Conservation (phyloP, 2,888 invertebrate genomes). For the Brenthis ino region DNA sequence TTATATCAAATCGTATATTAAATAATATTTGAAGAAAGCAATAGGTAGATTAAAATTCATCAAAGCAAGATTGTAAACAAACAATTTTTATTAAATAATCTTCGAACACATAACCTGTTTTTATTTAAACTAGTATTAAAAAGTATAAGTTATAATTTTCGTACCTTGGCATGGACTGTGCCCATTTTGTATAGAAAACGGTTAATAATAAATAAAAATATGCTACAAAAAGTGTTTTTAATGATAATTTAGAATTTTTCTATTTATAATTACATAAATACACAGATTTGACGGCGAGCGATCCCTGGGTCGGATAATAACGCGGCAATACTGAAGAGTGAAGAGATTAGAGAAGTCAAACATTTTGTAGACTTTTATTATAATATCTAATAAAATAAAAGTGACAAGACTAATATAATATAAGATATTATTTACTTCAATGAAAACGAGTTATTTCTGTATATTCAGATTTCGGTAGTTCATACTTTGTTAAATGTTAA, state of each 20-base stretch:
- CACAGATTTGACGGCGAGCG: conserved; percentile 43
- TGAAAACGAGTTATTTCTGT: too few relatives aligned
- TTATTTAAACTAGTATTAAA: conserved; percentile 1
- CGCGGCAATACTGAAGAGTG: conserved; percentile 9
- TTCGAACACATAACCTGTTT: conserved; percentile 2
- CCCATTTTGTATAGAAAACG: conserved; percentile 43
- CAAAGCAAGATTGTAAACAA: neutral
- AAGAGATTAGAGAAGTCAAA: neutral
- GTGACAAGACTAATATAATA: neutral
- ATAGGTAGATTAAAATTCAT: neutral
- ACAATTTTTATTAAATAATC: too few relatives aligned
- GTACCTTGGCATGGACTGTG: conserved; percentile 48
- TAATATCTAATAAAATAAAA: too few relatives aligned
- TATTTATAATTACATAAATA: conserved; percentile 53
- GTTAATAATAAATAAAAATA: conserved; percentile 13
- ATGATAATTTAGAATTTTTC: conserved; percentile 43
- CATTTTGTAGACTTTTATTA: neutral
- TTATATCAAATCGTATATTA: neutral
- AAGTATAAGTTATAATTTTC: neutral
- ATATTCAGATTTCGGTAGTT: too few relatives aligned
- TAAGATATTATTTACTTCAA: too few relatives aligned
- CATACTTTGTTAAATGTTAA: too few relatives aligned
- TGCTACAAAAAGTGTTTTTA: conserved; percentile 17
- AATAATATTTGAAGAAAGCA: too few relatives aligned
- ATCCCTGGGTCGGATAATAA: conserved; percentile 4